Evolutionary conservation across 2,888 invertebrate species (phyloP).

Genomic region (Horisme vitalbata): DNA sequence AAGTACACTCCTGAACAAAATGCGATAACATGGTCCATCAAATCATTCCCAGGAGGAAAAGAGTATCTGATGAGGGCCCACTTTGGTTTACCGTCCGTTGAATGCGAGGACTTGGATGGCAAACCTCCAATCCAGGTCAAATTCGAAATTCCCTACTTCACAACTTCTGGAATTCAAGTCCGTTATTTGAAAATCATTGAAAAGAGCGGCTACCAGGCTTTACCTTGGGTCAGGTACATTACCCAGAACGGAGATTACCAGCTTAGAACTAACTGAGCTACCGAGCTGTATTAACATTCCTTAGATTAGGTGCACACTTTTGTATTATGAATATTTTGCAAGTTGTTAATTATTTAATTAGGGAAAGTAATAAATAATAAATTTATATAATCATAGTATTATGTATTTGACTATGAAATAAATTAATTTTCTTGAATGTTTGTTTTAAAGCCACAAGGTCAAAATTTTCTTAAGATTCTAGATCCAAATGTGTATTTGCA

Average conservation of each 20-base stretch:
- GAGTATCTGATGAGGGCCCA: conserved; percentile 99
- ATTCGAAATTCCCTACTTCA: conserved; percentile 99
- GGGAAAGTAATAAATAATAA: conserved; percentile 34
- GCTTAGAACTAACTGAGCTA: conserved; percentile 91
- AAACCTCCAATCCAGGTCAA: conserved; percentile 99
- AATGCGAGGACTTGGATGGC: conserved; percentile 96
- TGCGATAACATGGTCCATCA: conserved; percentile 98
- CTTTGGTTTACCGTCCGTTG: conserved; percentile 97
- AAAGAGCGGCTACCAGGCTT: conserved; percentile 98
- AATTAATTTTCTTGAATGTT: conserved; percentile 53
- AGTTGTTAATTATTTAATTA: conserved; percentile 49
- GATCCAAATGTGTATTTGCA: no score
- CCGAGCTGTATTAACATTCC: conserved; percentile 67
- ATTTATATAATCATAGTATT: conserved; percentile 61
- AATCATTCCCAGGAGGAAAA: conserved; percentile 98
- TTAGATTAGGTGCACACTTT: conserved; percentile 43
- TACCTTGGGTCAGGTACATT: conserved; percentile 99
- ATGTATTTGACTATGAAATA: conserved; percentile 58
- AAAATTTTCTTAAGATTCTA: no score
- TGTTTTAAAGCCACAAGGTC: conserved; percentile 31
- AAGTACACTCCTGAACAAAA: conserved; percentile 98
- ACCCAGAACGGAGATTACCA: conserved; percentile 99
- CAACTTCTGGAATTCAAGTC: conserved; percentile 99
- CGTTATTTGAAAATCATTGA: conserved; percentile 98
- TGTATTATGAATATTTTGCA: conserved; percentile 54